Evolutionary conservation across 2,888 invertebrate species (phyloP).

Genomic region (Leucophenga maculata): DNA sequence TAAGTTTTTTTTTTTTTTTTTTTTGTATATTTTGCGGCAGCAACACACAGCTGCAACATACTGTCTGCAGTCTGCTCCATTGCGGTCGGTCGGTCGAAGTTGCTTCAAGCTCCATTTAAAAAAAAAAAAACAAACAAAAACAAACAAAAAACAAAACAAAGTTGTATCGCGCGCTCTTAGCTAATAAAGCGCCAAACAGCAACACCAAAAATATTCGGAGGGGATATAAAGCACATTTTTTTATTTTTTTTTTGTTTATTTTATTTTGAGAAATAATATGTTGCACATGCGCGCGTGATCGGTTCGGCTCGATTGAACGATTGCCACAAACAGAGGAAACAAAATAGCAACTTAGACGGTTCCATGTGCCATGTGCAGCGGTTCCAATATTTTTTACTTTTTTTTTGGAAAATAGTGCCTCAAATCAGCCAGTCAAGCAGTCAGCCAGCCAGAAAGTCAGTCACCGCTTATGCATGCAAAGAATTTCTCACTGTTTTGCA

Average conservation of each 20-base stretch:
- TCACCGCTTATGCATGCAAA: slow-evolving; percentile 7
- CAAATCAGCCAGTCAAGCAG: slow-evolving; percentile 1
- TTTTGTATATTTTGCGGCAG: not conserved
- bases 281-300: slow-evolving; percentile 27
- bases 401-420: too few species aligned
- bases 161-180: not conserved
- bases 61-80: not conserved
- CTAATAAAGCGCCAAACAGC: slow-evolving; percentile 6
- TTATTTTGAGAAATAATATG: slow-evolving; percentile 15
- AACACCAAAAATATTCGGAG: not conserved
- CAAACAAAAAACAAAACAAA: not conserved
- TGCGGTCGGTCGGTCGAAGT: slow-evolving; percentile 2
- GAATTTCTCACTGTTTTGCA: slow-evolving; percentile 19
- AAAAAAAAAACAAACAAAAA: not conserved
- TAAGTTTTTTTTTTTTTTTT: slow-evolving; percentile 1
- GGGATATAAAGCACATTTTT: not conserved
- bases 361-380: not conserved
- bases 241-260: not conserved
- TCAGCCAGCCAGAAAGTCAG: slow-evolving; percentile 2
- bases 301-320: slow-evolving; percentile 3
- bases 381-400: too few species aligned
- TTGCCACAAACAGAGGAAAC: not conserved
- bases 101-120: slow-evolving; percentile 5
- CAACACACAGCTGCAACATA: not conserved
- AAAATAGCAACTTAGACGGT: not conserved